Evolutionary conservation across 2,888 invertebrate species (phyloP).

Genomic region (Cheilosia urbana): DNA sequence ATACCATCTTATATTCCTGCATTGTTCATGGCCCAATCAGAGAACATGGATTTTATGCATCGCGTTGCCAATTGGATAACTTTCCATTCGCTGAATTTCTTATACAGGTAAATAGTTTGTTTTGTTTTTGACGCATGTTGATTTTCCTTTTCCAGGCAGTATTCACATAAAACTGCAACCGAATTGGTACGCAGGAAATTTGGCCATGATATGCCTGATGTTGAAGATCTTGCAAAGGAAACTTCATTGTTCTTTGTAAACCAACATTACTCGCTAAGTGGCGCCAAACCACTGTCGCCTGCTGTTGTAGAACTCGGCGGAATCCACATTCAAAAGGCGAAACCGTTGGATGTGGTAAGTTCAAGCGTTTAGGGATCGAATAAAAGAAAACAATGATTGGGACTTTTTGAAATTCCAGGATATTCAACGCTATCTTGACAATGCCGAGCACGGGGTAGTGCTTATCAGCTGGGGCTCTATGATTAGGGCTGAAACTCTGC

Average conservation of each 20-base stretch:
- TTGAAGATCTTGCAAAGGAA: constrained; percentile 83
- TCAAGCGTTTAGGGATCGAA: background rate
- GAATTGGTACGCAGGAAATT: constrained; percentile 81
- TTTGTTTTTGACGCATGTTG: background rate
- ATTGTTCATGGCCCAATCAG: constrained; percentile 84
- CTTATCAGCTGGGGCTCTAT: constrained; percentile 90
- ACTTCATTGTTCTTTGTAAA: constrained; percentile 84
- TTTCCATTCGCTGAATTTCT: constrained; percentile 78
- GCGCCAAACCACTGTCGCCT: constrained; percentile 84
- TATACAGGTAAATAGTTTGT: constrained; percentile 79
- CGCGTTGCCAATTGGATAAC: constrained; percentile 84
- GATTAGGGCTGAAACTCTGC: constrained; percentile 86
- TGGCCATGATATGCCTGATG: constrained; percentile 82
- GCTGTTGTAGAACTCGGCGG: constrained; percentile 86
- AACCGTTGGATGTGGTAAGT: constrained; percentile 80
- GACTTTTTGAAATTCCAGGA: constrained; percentile 80
- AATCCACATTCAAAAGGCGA: constrained; percentile 83
- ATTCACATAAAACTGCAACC: constrained; percentile 77
- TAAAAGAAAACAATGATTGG: background rate
- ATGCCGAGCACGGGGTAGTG: constrained; percentile 87
- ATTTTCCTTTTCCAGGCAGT: constrained; percentile 49
- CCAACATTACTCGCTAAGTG: constrained; percentile 85
- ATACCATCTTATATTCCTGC: constrained; percentile 86
- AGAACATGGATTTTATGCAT: constrained; percentile 83
- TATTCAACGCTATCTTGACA: constrained; percentile 86